Conservation (phyloP, 2,888 invertebrate species). For the Mesorhabditis sp. region DNA sequence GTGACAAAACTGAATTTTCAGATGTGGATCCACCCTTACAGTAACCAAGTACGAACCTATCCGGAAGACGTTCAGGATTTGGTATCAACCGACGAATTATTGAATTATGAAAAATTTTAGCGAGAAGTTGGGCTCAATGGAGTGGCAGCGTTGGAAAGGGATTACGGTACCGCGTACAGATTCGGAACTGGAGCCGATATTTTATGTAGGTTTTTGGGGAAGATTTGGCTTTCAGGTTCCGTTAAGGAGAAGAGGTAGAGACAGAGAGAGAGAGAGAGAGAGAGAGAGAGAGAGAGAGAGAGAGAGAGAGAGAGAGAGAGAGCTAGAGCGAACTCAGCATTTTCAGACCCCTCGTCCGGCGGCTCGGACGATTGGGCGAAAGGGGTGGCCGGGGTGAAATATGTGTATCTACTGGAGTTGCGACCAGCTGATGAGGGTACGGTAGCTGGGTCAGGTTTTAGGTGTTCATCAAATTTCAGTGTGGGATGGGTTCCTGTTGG, state of each 20-base stretch:
- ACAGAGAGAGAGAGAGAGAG: constrained; percentile 3
- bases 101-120: constrained; percentile 25
- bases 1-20: constrained; percentile 27
- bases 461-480: constrained; percentile 22
- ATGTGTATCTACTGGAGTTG: constrained; percentile 55
- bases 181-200: constrained; percentile 58
- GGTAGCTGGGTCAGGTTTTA: not conserved
- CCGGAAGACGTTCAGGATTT: constrained; percentile 55
- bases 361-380: constrained; percentile 59
- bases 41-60: constrained; percentile 42
- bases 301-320: not conserved
- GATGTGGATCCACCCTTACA: constrained; percentile 57
- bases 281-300: constrained; percentile 4
- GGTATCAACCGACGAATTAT: constrained; percentile 20
- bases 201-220: constrained; percentile 33
- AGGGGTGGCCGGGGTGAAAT: constrained; percentile 52
- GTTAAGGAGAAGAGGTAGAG: not conserved
- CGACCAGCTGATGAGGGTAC: constrained; percentile 55
- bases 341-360: constrained; percentile 54
- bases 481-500: constrained; percentile 57
- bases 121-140: constrained; percentile 46
- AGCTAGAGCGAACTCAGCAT: not conserved
- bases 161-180: constrained; percentile 54
- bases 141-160: constrained; percentile 47
- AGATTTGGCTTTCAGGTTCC: no score